A percentile compares a stretch with the other conserved stretches of the same genome.
These are phyloP conservation scores for Apotomis turbidana DNA, from an alignment of 2,888 invertebrate genomes.

Conservation along the genomic window DNA sequence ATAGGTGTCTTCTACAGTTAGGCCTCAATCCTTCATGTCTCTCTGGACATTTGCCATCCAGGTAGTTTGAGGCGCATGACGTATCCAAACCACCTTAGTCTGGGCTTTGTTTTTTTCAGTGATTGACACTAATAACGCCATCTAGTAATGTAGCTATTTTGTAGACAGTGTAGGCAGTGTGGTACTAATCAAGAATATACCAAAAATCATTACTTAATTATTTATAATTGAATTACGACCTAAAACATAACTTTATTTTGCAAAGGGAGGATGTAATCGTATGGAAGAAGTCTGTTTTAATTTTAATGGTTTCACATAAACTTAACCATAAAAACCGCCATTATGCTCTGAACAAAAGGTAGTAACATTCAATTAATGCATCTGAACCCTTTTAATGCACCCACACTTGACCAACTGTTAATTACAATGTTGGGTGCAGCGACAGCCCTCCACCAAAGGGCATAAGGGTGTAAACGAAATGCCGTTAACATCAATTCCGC, in stretches of 20 bases:
- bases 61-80: no score
- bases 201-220: no score
- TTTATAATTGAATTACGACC: no score
- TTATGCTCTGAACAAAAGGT: constrained; percentile 20
- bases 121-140: no score
- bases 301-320: constrained; percentile 6
- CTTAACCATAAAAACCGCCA: constrained; percentile 12
- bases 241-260: not conserved
- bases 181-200: no score
- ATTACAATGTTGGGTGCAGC: constrained; percentile 24
- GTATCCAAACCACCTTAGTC: no score
- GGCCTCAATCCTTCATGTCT: no score
- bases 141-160: no score
- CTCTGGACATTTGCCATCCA: no score
- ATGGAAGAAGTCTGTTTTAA: not conserved
- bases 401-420: constrained; percentile 36
- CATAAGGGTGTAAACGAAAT: constrained; percentile 34
- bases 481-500: constrained; percentile 20
- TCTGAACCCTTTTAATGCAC: constrained; percentile 28
- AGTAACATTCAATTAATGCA: constrained; percentile 27
- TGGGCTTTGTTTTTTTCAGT: no score
- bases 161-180: no score
- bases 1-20: no score
- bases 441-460: constrained; percentile 4
- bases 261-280: not conserved